Evolutionary conservation across 2,797 vertebrate species (phyloP), one percentile per base, ranked within the genome.

Genomic region (Pseudopleuronectes americanus): DNA sequence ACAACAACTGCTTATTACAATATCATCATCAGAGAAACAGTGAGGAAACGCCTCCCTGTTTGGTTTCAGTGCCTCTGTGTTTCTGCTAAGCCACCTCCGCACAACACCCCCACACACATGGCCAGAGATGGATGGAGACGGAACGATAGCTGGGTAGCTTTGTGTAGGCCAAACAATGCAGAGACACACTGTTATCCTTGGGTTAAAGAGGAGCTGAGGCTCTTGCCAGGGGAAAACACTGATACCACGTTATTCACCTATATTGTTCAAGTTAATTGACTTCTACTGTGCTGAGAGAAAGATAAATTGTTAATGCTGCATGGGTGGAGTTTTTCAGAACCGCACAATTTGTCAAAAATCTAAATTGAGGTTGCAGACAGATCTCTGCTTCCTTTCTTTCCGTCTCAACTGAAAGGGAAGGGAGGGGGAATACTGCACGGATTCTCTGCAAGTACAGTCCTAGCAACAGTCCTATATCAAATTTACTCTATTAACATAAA

Each of bases 21-120:
- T 78, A 84, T 86, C 75, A 68, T 55, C 76, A 84, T 76, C 65
- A 86, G 64, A 80, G 70, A 72, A 54, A 33, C 47, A 57, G 64
- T 8, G 28, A 83, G 80, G 83, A 84, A 81, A 84, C 26, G 68
- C 71, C 76, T 89, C 71, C 73, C 64, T 21, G 71, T 76, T 86
- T 79, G 84, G 72, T 81, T 83, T 79, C 71, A 61, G 72, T 83
- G 85, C 86, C 80, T 85, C 83, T 76, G 81, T 71, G 79, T 80
- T 90, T 85, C 80, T 89, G 88, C 81, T 64, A 22, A 83, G 77
- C 87, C 89, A 81, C 89, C 90, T 90, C 88, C 90, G 57, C 90
- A 86, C 61, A 76, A 88, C 92, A 84, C 92, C 90, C 90, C 89
- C 92, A 87, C 92, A 91, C 90, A 92, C 90, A 90, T 87, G 89